Base-by-base conservation (phyloP, 1,140 invertebrate genomes). In the Papilio xuthus region DNA sequence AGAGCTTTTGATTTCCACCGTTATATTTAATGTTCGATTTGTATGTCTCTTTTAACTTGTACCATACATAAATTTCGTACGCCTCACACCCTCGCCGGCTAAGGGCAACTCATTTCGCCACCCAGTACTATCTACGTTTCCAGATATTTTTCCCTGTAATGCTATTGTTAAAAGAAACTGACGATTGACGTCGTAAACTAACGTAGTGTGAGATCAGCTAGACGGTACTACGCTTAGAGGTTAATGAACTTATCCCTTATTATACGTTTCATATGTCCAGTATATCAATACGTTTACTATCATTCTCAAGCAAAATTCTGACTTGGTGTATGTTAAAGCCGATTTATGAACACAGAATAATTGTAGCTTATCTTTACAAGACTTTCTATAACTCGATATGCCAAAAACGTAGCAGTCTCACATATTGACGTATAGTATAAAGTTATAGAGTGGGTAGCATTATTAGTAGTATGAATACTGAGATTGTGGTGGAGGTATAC, bases 91-190 rank as follows among this genome's bases (percentile, higher is more conserved):
- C 92, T 91, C 86, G 84, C 86, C 80, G 83, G 86, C 85, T 91
- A 90, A 93, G 90, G 92, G 90, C 92, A 92, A 92, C 92, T 93
- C 92, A 93, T 93, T 92, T 93, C 88, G 85, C 87, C 88, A 87
- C 86, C 88, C 87, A 87, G 86, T 91, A 89, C 92, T 92, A 92
- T 93, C 92, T 90, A 84, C 89, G 90, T 86, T 89, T 85, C 83
- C 83, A 91, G 90, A 92, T 92, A 92, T 93, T 92, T 93, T 93
- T 93, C 90, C 89, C 89, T 90, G 87, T 92, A 89, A 93, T 89
- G 84, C 89, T 86, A 91, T 91, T 91, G 89, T 89, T 88, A 84
- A 89, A 86, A 85, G 85, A 84, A 86, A 86, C 89, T 84, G 83
- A 78, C 84, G 80, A 88, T 85, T 83, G 78, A 75, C 76, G 78